phyloP scores from a whole-genome alignment of 92 coral and sea anemone species.

The Epizoanthus illoricatus region DNA sequence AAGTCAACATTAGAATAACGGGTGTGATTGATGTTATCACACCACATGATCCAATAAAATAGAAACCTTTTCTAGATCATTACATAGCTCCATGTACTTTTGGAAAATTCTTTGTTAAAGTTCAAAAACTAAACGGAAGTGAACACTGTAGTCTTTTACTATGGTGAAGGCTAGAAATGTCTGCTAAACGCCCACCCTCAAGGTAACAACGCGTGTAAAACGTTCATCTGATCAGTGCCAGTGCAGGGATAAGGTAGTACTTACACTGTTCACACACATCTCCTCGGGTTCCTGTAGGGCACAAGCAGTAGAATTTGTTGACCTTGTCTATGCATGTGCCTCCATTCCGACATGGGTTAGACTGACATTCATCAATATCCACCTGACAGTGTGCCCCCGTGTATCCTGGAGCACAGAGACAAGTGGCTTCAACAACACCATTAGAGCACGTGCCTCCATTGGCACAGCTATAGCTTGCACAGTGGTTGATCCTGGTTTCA shows the following conservation, averaged over 20 bases:
- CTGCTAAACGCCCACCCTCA: too few species aligned
- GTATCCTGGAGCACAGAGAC: constrained; percentile 77
- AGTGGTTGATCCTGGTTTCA: constrained; percentile 71
- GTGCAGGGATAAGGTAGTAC: neutral
- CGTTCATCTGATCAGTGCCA: too few species aligned
- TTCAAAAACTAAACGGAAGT: neutral
- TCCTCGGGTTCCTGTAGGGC: constrained; percentile 85
- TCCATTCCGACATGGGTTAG: constrained; percentile 85
- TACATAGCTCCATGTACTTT: neutral
- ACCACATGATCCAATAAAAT: neutral
- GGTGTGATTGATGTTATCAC: too few species aligned
- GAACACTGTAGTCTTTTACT: too few species aligned
- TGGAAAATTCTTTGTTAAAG: neutral
- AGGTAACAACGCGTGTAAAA: too few species aligned
- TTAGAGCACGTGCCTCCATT: constrained; percentile 86
- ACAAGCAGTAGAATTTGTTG: constrained; percentile 70
- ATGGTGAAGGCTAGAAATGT: too few species aligned
- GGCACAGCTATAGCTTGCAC: constrained; percentile 59
- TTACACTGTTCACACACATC: constrained; percentile 83
- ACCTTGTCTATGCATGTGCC: constrained; percentile 74
- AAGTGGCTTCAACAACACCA: constrained; percentile 58
- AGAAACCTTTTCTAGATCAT: neutral
- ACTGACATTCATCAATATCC: constrained; percentile 77
- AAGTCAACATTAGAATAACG: neutral
- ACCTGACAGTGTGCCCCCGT: constrained; percentile 70